Evolutionary conservation across 2,797 vertebrate genomes (phyloP).

Genomic region (Lycodopsis pacificus): DNA sequence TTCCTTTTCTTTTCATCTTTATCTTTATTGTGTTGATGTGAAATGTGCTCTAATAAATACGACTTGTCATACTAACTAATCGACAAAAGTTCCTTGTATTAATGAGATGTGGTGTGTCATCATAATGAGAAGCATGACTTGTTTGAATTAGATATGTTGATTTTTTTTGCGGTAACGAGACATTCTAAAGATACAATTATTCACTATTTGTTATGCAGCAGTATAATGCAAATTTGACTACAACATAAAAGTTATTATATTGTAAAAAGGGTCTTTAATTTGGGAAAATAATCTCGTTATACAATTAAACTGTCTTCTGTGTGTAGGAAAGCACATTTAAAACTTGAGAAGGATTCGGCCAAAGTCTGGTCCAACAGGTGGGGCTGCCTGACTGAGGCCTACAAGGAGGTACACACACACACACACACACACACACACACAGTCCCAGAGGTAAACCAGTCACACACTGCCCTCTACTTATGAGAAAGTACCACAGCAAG

Average conservation of each 20-base stretch:
- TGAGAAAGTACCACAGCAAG: neutral
- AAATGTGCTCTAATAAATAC: neutral
- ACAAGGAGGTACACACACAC: conserved; percentile 61
- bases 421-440: conserved; percentile 11
- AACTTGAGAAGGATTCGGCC: conserved; percentile 71
- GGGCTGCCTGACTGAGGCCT: conserved; percentile 84
- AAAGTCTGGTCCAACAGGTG: conserved; percentile 86
- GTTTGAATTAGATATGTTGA: neutral
- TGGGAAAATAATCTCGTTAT: neutral
- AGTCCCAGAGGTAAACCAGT: neutral
- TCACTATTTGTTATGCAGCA: neutral
- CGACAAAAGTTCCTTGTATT: neutral
- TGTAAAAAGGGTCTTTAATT: neutral
- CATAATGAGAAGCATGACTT: neutral
- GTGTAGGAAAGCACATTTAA: conserved; percentile 72
- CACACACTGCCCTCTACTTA: conserved; percentile 1
- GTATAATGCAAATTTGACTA: neutral
- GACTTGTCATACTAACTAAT: neutral
- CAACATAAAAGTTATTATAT: neutral
- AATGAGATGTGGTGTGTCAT: neutral
- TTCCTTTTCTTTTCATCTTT: neutral
- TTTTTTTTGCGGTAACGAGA: neutral
- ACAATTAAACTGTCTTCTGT: neutral
- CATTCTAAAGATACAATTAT: neutral
- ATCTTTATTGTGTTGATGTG: neutral